Evolutionary conservation across 2,888 invertebrate species (phyloP), one percentile per base, ranked within the genome.

Genomic region (Ophioninae sp.): DNA sequence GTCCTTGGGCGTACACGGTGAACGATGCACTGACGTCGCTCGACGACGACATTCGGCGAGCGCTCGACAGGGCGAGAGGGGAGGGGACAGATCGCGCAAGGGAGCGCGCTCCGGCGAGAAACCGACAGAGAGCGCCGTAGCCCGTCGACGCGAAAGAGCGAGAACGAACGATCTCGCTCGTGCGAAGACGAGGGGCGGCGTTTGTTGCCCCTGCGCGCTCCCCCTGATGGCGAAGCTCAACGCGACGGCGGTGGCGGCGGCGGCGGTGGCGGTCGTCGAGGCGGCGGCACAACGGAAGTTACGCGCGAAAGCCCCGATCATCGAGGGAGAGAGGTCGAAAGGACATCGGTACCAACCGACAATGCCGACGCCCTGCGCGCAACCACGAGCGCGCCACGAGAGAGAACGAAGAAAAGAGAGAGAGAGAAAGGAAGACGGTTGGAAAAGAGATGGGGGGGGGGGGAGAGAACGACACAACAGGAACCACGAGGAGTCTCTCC

Each of bases 311-410:
- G 41, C 56, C 65, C 64, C 67, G 77, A 78, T 78, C 74, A 75
- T 74, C 79, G 79, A 73, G 63, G 69, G 78, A 78, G 83, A 84
- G 82, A 85, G 85, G 85, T 85, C 86, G 85, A 85, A 91, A 91
- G 91, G 91, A 91, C 90, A 89, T 87, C 89, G 90, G 90, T 90
- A 88, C 91, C 90, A 83, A 73, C 37, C 73, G 76, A 58, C 79
- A 80, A 75, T 81, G 82, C 72, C 85, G 82, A 84, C 86, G 90
- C 90, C 90, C 90, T 89, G 89, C 88, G 86, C 87, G 86, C 87
- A 86, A 87, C 86, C 87, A 86, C 87, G 86, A 86, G 85, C 86
- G 84, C 73, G 76, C 41, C 69, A 72, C 80, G 44, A 30, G 17
- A 37, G n/a, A 71, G 41, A 56, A 8, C 77, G 23, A n/a, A 56